Base-by-base conservation (phyloP, 2,888 invertebrate species). In the Pandemis heparana region DNA sequence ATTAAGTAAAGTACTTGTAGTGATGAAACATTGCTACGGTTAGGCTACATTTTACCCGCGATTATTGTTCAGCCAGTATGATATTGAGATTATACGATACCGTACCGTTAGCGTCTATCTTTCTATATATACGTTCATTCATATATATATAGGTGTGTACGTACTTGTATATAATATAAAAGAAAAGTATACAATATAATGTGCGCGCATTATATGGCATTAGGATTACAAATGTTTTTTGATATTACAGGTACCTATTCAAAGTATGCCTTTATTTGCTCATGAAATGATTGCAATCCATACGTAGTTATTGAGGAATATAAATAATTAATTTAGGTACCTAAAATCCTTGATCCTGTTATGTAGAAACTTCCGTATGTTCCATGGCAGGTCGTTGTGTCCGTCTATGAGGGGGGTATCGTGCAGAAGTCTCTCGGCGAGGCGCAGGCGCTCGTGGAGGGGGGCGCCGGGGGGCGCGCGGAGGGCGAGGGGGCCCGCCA, bases 361-460 rank as follows among this genome's bases (percentile, higher is more conserved):
- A 92, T 98, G 97, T 88, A 98, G 95, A 93, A 98, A 98, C 92
- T 98, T 98, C 79, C 98, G 95, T 89, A 98, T 97, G 91, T 98
- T 98, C 97, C 98, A 98, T 14, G 98, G 98, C 78, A 98, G 94
- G 90, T 98, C 98, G 93, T 98, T 98, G 95, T 98, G 98, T 79
- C 98, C 98, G 90, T 97, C 97, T 81, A 97, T 95, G 80, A 97
- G 96, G 79, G 97, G 97, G 80, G 97, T 96, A 93, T 97, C 97
- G 86, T 97, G 96, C 76, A 97, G 94, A 41, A 97, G 95, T 78
- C 96, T 95, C 75, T 96, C 96, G 12, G 97, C 97, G 75, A 96
- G 96, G 81, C 97, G 96, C 77, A 97, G 94, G 64, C 97, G 95
- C 89, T 97, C 97, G 85, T 97, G 96, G 79, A 97, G 95, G 6